These are phyloP conservation scores for Aphaenogaster floridana DNA, from an alignment of 1,140 invertebrate species.

Conservation along the genomic window DNA sequence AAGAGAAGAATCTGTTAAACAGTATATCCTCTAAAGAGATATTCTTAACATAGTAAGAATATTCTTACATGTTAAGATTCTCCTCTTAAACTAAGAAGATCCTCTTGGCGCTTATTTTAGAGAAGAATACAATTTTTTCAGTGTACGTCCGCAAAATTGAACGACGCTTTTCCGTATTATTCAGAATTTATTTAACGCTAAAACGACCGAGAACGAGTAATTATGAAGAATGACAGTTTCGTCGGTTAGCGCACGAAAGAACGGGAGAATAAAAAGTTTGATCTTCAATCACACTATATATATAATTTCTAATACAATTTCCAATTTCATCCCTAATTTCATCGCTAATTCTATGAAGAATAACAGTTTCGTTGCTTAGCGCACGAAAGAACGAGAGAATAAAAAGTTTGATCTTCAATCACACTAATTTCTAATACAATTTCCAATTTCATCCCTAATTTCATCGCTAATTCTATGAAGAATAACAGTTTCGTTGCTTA, in stretches of 20 bases:
- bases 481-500: not conserved
- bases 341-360: not conserved
- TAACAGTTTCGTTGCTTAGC: not conserved
- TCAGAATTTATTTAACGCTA: too few species aligned
- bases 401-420: not conserved
- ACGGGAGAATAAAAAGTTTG: not conserved
- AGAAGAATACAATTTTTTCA: too few species aligned
- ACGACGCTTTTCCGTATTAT: too few species aligned
- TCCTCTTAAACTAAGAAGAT: too few species aligned
- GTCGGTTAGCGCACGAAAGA: not conserved
- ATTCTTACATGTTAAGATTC: too few species aligned
- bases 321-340: not conserved
- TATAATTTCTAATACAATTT: not conserved
- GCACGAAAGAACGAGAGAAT: not conserved
- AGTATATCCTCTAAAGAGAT: too few species aligned
- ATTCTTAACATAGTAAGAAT: too few species aligned
- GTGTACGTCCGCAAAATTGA: too few species aligned
- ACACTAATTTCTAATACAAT: not conserved
- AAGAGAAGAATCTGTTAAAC: too few species aligned
- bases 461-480: not conserved
- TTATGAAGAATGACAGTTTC: slow-evolving; percentile 4
- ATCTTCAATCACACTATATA: too few species aligned
- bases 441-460: not conserved
- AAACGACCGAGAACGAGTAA: too few species aligned
- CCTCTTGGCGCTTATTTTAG: too few species aligned